Conservation (phyloP, 2,797 vertebrate genomes). For the Smutsia gigantea region DNA sequence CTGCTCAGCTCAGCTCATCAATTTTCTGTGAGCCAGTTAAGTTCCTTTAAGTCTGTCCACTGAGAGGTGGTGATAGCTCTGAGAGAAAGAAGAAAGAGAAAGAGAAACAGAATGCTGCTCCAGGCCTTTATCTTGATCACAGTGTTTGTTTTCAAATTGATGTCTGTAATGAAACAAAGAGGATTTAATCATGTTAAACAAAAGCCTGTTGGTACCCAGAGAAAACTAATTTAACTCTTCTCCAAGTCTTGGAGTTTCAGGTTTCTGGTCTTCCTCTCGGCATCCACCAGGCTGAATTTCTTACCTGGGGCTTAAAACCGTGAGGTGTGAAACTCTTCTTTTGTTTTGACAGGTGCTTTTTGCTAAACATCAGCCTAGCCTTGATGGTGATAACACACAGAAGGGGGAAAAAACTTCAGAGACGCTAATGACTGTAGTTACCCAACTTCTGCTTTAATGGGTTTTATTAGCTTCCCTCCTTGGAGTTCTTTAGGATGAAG, state of each 20-base stretch:
- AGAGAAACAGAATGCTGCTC: conserved; percentile 81
- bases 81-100: conserved; percentile 64
- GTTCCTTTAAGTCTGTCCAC: conserved; percentile 84
- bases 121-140: conserved; percentile 86
- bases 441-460: conserved; percentile 80
- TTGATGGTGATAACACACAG: conserved; percentile 79
- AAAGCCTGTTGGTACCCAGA: conserved; percentile 86
- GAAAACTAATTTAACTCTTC: conserved; percentile 88
- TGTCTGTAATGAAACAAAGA: conserved; percentile 90
- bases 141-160: conserved; percentile 89
- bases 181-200: conserved; percentile 90
- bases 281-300: conserved; percentile 85
- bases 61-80: conserved; percentile 81
- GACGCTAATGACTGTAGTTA: conserved; percentile 83
- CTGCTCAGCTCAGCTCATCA: conserved; percentile 86
- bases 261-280: conserved; percentile 86
- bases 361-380: conserved; percentile 83
- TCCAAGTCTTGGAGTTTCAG: conserved; percentile 85
- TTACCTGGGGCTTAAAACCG: conserved; percentile 89
- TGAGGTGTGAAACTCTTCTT: conserved; percentile 87
- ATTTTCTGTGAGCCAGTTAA: conserved; percentile 84
- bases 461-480: conserved; percentile 82
- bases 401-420: conserved; percentile 79
- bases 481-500: conserved; percentile 75
- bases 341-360: conserved; percentile 93